Evolutionary conservation across 2,113 vertebrate genomes (phyloP).

Genomic region (Ctenomys sociabilis): DNA sequence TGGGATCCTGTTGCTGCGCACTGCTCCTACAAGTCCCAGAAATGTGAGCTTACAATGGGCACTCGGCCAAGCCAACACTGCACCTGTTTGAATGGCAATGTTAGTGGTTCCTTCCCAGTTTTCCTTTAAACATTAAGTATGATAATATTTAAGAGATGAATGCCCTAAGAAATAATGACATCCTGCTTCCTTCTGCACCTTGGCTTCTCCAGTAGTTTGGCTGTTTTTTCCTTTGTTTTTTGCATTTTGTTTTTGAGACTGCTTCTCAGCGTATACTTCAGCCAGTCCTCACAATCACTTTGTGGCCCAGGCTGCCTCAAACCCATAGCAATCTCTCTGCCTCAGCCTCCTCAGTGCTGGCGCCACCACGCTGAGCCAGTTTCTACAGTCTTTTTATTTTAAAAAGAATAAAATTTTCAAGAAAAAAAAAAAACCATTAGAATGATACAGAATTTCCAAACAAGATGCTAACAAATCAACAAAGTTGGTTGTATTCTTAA

Average conservation of each 20-base stretch:
- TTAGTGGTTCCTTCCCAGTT: not conserved
- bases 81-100: fast-evolving
- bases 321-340: no score
- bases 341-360: not conserved
- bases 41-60: not conserved
- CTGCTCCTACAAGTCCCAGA: not conserved
- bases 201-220: not conserved
- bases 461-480: no score
- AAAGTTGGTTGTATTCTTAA: not conserved
- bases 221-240: no score
- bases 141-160: not conserved
- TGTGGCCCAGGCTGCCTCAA: no score
- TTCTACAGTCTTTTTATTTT: not conserved
- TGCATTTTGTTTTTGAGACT: no score
- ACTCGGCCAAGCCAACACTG: fast-evolving
- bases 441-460: no score
- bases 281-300: not conserved
- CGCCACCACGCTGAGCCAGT: not conserved
- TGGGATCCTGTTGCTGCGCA: no score
- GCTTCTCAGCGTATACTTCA: not conserved
- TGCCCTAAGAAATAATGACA: no score
- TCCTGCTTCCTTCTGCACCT: fast-evolving
- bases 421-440: no score
- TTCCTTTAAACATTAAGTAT: not conserved
- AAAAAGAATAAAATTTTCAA: no score